Evolutionary conservation across 2,888 invertebrate genomes (phyloP), one percentile per base, ranked within the genome.

Genomic region (Muscina levida): DNA sequence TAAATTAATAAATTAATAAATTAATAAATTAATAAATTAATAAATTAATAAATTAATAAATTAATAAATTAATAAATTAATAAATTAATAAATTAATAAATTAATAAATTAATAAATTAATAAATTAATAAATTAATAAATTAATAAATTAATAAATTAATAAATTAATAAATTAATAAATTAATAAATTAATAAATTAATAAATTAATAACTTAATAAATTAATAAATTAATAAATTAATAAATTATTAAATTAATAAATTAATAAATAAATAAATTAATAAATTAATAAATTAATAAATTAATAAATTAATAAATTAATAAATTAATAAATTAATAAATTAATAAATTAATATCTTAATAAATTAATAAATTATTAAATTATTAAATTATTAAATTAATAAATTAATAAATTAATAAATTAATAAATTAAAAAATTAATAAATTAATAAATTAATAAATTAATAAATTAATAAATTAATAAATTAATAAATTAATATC

Each of bases 11-110:
- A 51, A 51, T 51, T 2, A 51, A 51, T 51, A 51, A 51, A 51
- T 51, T 2, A 51, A 51, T 51, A 51, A 51, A 51, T 51, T 2
- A 51, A 51, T 51, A 51, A 51, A 51, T 51, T 2, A 51, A 51
- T 51, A 51, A 51, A 51, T 51, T 2, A 51, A 51, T 51, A 51
- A 51, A 51, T 51, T 2, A 51, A 51, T 51, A 51, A 51, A 51
- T 51, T 2, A 51, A 51, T 42, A 42, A 42, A 42, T 42, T 4
- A 42, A 42, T 42, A 42, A 42, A 42, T 42, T 4, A 42, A 42
- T 42, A 42, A 42, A 42, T 42, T 4, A 42, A 42, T 42, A 42
- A 42, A 42, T 42, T 4, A 42, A 42, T 42, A 42, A 42, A 42
- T 42, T 4, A 42, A 42, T 42, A 42, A 42, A 42, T 42, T 4